Percentiles rank a stretch among this genome's conserved stretches.
phyloP scores from a whole-genome alignment of 1,140 invertebrate genomes.

The Solenopsis invicta region DNA sequence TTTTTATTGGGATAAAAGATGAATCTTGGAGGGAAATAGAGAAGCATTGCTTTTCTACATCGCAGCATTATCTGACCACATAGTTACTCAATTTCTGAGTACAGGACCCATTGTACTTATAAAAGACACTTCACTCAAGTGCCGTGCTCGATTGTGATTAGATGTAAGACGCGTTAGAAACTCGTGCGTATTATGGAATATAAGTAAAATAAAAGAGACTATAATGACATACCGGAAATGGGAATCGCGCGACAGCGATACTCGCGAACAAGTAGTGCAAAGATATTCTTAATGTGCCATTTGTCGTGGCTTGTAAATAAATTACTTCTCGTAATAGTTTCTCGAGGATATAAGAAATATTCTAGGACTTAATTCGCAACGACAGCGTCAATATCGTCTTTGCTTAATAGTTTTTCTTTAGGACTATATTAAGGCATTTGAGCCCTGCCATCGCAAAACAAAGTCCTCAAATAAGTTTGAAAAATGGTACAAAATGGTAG shows the following conservation, averaged over 20 bases:
- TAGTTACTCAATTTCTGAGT: slow-evolving; percentile 60
- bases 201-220: slow-evolving; percentile 36
- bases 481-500: neutral
- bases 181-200: slow-evolving; percentile 58
- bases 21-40: neutral
- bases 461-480: neutral
- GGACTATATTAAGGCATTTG: neutral
- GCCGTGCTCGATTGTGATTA: slow-evolving; percentile 84
- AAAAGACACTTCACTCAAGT: slow-evolving; percentile 81
- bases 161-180: slow-evolving; percentile 62
- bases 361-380: slow-evolving; percentile 52
- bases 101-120: slow-evolving; percentile 83
- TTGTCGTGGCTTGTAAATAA: slow-evolving; percentile 86
- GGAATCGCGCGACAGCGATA: slow-evolving; percentile 21
- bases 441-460: neutral
- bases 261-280: slow-evolving; percentile 80
- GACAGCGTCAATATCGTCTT: slow-evolving; percentile 27
- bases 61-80: neutral
- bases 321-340: slow-evolving; percentile 50
- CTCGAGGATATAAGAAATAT: slow-evolving; percentile 15
- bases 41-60: neutral
- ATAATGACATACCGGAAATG: slow-evolving; percentile 18
- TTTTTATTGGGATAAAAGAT: neutral
- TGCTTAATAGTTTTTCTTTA: neutral
- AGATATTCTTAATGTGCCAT: slow-evolving; percentile 86